Percentiles rank a stretch among this genome's conserved stretches.
These are phyloP conservation scores for Pelodiscus sinensis DNA, from an alignment of 2,113 vertebrate genomes.

Conservation along the genomic window DNA sequence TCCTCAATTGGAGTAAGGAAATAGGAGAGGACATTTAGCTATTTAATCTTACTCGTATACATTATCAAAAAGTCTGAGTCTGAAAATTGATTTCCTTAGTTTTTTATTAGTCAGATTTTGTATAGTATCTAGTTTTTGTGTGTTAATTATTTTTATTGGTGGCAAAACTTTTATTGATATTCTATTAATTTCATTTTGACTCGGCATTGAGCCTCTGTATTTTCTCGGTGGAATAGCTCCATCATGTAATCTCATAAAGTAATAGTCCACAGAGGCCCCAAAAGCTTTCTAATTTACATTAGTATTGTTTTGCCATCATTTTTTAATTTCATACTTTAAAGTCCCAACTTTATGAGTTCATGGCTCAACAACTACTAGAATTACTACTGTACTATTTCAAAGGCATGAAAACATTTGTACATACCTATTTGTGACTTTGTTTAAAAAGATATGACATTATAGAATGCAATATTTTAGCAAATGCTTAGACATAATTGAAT, in stretches of 20 bases:
- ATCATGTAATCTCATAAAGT: background rate
- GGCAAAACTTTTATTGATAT: background rate
- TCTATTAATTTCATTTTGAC: background rate
- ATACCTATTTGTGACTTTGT: background rate
- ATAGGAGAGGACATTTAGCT: background rate
- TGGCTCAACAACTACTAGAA: background rate
- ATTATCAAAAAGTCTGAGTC: background rate
- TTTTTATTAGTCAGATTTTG: background rate
- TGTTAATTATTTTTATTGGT: background rate
- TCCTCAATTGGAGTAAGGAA: background rate
- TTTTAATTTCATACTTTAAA: background rate
- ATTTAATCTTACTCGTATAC: no score
- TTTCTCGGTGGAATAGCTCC: background rate
- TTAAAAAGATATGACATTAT: background rate
- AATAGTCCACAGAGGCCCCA: background rate
- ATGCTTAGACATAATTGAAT: background rate
- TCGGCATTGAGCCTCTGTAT: background rate
- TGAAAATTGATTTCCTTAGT: background rate
- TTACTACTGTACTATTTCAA: background rate
- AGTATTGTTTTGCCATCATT: background rate
- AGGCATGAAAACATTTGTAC: background rate
- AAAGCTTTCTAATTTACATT: background rate
- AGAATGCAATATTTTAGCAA: background rate
- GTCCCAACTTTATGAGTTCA: background rate
- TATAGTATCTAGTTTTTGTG: accelerated